A percentile compares a stretch with the other conserved stretches of the same genome.
Evolutionary conservation across 2,113 vertebrate species (phyloP).

Genomic region (Pardalotus punctatus): DNA sequence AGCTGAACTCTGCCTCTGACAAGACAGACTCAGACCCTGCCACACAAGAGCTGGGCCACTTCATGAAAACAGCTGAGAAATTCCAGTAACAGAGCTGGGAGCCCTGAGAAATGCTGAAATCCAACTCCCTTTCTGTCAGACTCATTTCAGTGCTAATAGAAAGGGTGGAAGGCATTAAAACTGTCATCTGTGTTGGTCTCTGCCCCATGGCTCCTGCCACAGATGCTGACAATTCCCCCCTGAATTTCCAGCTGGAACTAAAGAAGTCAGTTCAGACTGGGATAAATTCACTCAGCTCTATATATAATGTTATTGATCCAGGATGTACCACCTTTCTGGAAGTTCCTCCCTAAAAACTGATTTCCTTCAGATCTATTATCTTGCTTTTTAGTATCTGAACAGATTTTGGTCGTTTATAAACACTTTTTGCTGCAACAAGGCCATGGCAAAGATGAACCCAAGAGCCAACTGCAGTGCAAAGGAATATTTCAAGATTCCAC

Average conservation of each 20-base stretch:
- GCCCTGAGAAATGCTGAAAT: not conserved
- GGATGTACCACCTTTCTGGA: not conserved
- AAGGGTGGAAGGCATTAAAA: not conserved
- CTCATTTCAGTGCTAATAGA: not conserved
- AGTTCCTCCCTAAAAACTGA: not conserved
- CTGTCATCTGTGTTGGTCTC: not conserved
- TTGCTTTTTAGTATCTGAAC: not conserved
- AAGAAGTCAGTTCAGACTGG: not conserved
- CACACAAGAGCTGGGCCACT: not conserved
- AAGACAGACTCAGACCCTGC: not conserved
- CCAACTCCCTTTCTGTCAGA: not conserved
- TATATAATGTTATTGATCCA: not conserved
- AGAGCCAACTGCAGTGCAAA: not conserved
- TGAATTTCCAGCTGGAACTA: not conserved
- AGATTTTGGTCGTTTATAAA: not conserved
- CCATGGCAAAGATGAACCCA: not conserved
- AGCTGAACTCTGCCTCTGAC: not conserved
- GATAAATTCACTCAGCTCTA: not conserved
- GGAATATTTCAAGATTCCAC: not conserved
- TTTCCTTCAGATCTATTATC: not conserved
- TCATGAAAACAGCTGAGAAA: not conserved
- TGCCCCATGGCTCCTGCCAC: not conserved
- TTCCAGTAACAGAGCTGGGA: not conserved
- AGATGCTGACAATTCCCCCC: not conserved
- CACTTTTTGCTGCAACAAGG: not conserved